Evolutionary conservation across 1,140 invertebrate genomes (phyloP).

Genomic region (Drosophila guanche): DNA sequence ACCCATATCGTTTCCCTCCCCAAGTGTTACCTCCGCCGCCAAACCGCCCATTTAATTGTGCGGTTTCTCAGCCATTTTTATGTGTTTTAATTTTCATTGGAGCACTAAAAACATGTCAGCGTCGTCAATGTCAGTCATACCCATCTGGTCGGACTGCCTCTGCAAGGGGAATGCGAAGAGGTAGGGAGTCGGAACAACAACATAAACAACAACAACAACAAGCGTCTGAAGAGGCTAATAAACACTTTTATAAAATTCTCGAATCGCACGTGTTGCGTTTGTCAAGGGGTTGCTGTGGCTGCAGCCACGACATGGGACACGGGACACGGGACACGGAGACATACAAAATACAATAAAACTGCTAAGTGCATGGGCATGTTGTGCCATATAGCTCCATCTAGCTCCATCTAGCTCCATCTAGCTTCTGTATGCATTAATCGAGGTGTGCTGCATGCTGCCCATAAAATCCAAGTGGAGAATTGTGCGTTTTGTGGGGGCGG

Average conservation of each 20-base stretch:
- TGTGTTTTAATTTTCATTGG: conserved; percentile 74
- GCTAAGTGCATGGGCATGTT: conserved; percentile 74
- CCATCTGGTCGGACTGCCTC: conserved; percentile 10
- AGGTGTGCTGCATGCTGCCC: conserved; percentile 54
- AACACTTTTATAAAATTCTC: conserved; percentile 79
- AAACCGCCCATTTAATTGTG: conserved; percentile 65
- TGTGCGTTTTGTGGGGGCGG: conserved; percentile 6
- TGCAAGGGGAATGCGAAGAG: conserved; percentile 14
- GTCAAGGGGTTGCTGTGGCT: conserved; percentile 62
- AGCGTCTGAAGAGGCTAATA: conserved; percentile 60
- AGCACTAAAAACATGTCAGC: conserved; percentile 69
- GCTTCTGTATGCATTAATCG: conserved; percentile 34
- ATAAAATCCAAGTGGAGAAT: conserved; percentile 55
- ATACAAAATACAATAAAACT: conserved; percentile 65
- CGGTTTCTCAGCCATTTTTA: conserved; percentile 69
- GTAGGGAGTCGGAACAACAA: background rate
- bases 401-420: conserved; percentile 21
- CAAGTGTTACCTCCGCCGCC: conserved; percentile 11
- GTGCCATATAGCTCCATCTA: conserved; percentile 46
- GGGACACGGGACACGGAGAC: conserved; percentile 20
- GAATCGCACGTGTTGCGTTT: conserved; percentile 76
- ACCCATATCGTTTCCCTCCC: conserved; percentile 13
- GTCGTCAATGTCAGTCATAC: conserved; percentile 56
- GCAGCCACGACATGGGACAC: conserved; percentile 1
- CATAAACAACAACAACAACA: conserved; percentile 11